phyloP scores from a whole-genome alignment of 2,888 invertebrate genomes.

The Archips crataeganus region DNA sequence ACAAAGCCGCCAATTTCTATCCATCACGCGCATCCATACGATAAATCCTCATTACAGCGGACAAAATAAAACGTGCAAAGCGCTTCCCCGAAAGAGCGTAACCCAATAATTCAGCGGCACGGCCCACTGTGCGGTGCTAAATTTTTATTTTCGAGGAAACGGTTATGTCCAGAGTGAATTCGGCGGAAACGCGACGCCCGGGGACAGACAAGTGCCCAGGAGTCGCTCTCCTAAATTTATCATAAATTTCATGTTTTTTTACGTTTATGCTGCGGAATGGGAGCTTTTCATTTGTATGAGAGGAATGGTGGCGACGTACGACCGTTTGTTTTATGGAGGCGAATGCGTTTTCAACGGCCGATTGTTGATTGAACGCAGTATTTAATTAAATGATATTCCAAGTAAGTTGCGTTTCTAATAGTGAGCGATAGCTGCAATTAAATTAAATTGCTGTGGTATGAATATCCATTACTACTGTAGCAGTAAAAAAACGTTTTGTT shows the following conservation, averaged over 20 bases:
- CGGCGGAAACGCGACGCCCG: conserved; percentile 59
- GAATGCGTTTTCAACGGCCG: background rate
- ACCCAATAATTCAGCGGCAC: conserved; percentile 65
- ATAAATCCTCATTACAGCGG: conserved; percentile 64
- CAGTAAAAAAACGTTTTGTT: background rate
- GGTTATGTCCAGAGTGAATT: conserved; percentile 74
- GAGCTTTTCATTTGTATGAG: conserved; percentile 30
- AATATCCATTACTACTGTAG: background rate
- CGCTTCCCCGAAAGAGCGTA: conserved; percentile 50
- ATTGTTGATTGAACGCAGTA: background rate
- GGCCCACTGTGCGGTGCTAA: conserved; percentile 70
- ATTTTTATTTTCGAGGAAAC: conserved; percentile 77
- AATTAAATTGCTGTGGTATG: background rate
- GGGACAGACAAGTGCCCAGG: conserved; percentile 50
- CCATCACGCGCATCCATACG: conserved; percentile 50
- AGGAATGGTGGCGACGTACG: conserved; percentile 8
- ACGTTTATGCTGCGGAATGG: conserved; percentile 16
- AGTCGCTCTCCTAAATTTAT: conserved; percentile 54
- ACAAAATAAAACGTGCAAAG: conserved; percentile 58
- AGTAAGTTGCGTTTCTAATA: background rate
- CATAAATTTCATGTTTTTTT: conserved; percentile 49
- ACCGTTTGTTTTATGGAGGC: conserved; percentile 19
- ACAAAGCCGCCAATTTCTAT: conserved; percentile 47
- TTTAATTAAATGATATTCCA: background rate
- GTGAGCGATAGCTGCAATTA: background rate